Base-by-base conservation (phyloP, 2,888 invertebrate genomes). In the Ormia ochracea region DNA sequence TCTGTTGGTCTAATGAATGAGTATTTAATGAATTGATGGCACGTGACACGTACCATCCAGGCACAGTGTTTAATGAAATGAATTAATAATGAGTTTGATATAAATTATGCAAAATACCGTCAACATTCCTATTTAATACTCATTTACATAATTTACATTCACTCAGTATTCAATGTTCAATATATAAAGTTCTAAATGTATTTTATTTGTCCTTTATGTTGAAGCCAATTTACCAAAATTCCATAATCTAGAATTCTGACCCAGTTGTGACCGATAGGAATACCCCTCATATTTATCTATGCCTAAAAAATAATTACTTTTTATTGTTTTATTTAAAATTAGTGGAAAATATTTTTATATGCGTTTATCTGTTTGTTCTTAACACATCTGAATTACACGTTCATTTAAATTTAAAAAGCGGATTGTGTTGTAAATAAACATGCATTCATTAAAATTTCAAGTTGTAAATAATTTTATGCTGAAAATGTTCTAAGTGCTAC, bases 181-280 rank as follows among this genome's bases (percentile, higher is more conserved):
- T 66, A 74, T 70, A 70, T 12, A 68, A 72, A 69, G 45, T 66
- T 68, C 61, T 23, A 28, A 75, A 68, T 76, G 81, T 65, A 78
- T 69, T 72, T 61, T 48, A 36, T 36, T 23, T 52, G n/a, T 59
- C 68, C 70, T 77, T 50, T 77, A 9, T 26, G 19, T 81, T 36
- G 59, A 36, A 86, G 87, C 88, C 88, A 89, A 89, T 89, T 89
- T 89, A 89, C 89, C 89, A 87, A 89, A 89, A 88, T 89, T 89
- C 89, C 89, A 89, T 86, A 85, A 83, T 84, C 89, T 89, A 86
- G 89, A 85, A 89, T 88, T 88, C 85, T 88, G 88, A 86, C 89
- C 89, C 89, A 89, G 88, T 85, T 87, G 89, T 84, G 88, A 86
- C 85, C 89, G 90, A 86, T 89, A 89, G 82, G 84, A 84, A 87